Conservation (phyloP, 1,140 invertebrate species). For the Scaptomyza montana region DNA sequence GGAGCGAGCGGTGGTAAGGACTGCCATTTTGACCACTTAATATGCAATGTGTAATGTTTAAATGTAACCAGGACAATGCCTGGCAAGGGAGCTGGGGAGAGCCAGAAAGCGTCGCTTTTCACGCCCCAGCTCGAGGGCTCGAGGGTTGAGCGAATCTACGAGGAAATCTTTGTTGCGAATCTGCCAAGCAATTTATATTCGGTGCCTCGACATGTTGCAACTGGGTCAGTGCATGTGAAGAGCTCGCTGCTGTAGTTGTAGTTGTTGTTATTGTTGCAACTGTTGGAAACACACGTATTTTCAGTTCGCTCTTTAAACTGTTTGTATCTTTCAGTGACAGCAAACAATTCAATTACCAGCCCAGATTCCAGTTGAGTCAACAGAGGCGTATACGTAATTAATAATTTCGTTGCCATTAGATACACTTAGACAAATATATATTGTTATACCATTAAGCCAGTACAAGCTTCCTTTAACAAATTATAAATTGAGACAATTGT, state of each 20-base stretch:
- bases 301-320: slow-evolving; percentile 40
- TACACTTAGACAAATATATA: not conserved
- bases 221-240: slow-evolving; percentile 75
- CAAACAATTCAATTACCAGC: slow-evolving; percentile 27
- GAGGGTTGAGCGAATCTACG: slow-evolving; percentile 21
- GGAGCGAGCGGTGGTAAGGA: not conserved
- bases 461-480: no score
- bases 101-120: not conserved
- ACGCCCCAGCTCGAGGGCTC: slow-evolving; percentile 2
- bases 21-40: slow-evolving; percentile 72
- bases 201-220: slow-evolving; percentile 53
- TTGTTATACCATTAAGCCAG: no score
- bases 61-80: slow-evolving; percentile 79
- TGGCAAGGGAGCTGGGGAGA: slow-evolving; percentile 23
- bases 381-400: slow-evolving; percentile 44
- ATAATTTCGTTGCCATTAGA: slow-evolving; percentile 34
- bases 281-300: not conserved
- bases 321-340: slow-evolving; percentile 7
- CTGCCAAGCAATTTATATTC: slow-evolving; percentile 74
- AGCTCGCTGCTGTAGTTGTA: slow-evolving; percentile 18
- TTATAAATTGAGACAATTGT: no score
- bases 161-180: slow-evolving; percentile 38
- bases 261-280: slow-evolving; percentile 28
- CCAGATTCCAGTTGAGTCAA: slow-evolving; percentile 1
- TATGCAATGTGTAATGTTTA: slow-evolving; percentile 77